Evolutionary conservation across 2,797 vertebrate species (phyloP).

Genomic region (Clarias pachynema): DNA sequence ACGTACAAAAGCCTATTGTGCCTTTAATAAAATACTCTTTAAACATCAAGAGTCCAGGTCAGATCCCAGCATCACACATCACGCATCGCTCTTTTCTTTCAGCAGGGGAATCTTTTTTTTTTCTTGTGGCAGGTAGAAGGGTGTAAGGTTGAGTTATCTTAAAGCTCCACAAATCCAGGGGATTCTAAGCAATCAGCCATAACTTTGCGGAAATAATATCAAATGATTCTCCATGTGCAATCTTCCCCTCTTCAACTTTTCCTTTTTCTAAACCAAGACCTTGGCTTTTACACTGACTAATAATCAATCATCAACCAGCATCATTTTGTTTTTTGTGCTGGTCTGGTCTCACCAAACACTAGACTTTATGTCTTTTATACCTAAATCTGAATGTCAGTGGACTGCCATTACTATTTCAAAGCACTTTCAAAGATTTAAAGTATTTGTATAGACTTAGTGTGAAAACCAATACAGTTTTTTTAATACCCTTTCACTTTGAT

Average conservation of each 20-base stretch:
- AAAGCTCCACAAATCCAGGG: constrained; percentile 53
- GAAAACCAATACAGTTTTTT: not conserved
- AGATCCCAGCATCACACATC: constrained; percentile 2
- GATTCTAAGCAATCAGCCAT: constrained; percentile 54
- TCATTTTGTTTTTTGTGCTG: not conserved
- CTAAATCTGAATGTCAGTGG: not conserved
- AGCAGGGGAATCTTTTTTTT: constrained; percentile 27
- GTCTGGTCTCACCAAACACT: not conserved
- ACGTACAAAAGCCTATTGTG: constrained; percentile 18
- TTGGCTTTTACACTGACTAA: constrained; percentile 33
- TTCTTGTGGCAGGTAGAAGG: constrained; percentile 33
- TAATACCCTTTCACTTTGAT: not conserved
- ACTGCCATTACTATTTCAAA: not conserved
- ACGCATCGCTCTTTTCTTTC: constrained; percentile 20
- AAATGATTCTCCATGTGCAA: constrained; percentile 37
- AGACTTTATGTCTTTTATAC: not conserved
- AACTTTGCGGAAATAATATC: constrained; percentile 46
- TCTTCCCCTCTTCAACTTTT: constrained; percentile 36
- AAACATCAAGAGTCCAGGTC: constrained; percentile 15
- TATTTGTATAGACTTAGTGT: not conserved
- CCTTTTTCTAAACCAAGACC: constrained; percentile 22
- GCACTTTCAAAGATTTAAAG: not conserved
- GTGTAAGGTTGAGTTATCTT: constrained; percentile 26
- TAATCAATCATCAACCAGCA: constrained; percentile 52
- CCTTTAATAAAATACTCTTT: constrained; percentile 39